Evolutionary conservation across 2,888 invertebrate genomes (phyloP).

Genomic region (Leucozona laternaria): DNA sequence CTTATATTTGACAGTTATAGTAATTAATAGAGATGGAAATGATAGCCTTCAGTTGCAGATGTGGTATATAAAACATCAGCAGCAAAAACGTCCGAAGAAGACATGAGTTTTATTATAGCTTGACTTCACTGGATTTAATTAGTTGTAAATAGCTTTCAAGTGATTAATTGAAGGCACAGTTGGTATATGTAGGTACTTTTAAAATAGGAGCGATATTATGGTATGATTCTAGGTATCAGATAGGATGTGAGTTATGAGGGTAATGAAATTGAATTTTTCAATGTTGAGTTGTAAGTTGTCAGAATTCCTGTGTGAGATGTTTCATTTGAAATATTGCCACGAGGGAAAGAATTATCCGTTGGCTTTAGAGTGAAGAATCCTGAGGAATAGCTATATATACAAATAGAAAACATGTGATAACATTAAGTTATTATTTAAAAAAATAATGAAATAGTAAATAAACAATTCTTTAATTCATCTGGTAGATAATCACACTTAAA

Average conservation of each 20-base stretch:
- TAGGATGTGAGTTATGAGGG: constrained; percentile 54
- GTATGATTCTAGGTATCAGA: constrained; percentile 36
- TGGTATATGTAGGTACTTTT: constrained; percentile 4
- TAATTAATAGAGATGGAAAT: constrained; percentile 62
- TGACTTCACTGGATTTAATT: constrained; percentile 62
- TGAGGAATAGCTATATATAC: not conserved
- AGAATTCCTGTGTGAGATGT: constrained; percentile 28
- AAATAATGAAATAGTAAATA: too few relatives aligned
- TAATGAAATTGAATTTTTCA: constrained; percentile 66
- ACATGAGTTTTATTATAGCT: constrained; percentile 55
- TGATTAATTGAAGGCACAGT: constrained; percentile 66
- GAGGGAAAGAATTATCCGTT: not conserved
- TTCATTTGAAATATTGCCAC: constrained; percentile 35
- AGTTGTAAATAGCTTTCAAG: constrained; percentile 65
- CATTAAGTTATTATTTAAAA: too few relatives aligned
- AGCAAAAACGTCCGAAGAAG: constrained; percentile 17
- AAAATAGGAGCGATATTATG: constrained; percentile 29
- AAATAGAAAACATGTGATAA: not conserved
- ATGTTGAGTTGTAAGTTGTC: constrained; percentile 35
- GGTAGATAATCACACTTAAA: too few relatives aligned
- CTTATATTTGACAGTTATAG: constrained; percentile 61
- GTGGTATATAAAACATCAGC: not conserved
- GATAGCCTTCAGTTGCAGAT: constrained; percentile 50
- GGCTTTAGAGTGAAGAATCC: not conserved
- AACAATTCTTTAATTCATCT: too few relatives aligned